Base-by-base conservation (phyloP, 2,113 vertebrate species). In the Zosterops pallidus region DNA sequence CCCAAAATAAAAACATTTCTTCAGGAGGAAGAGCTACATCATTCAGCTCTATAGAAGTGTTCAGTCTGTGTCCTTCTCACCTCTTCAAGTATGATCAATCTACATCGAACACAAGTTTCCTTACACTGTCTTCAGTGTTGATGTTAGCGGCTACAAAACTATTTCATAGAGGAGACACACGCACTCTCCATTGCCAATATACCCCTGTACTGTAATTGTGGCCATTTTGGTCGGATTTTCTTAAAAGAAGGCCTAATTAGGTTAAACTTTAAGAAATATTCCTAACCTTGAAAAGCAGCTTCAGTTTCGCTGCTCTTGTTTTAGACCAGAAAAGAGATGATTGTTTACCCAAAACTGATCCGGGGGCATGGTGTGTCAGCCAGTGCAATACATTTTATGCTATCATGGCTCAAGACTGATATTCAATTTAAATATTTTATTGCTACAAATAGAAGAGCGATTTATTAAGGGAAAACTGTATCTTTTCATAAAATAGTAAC, bases 141-240 rank as follows among this genome's bases (percentile, higher is more conserved):
- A 35, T 78, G 57, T 72, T 86, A 31, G 44, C 35, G 33, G 22
- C 37, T 80, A 29, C 37, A 56, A 31, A 89, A 46, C 49, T 0
- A 0, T 19, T 72, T 83, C 25, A 12, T 12, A 26, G 49, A 41
- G 42, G n/a, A 64, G 24, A 53, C 10, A 44, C 3, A 0, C 37
- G 18, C 37, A 33, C 15, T 62, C 19, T 37, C 35, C 22, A 12
- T 62, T 89, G 41, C 21, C 52, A 22, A 6, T 44, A 44, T 26
- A n/a, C 20, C 60, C n/a, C n/a, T 77, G 20, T 8, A 4, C 11
- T 46, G 22, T 69, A 53, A 37, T 13, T 2, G 1, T 52, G 41
- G 25, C 19, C 29, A 59, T 94, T 96, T 75, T 41, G 46, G 42
- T 89, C 23, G 64, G 21, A 22, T 89, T 82, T 89, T 89, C 50